Conservation (phyloP, 1,140 invertebrate genomes). For the Batillaria attramentaria region DNA sequence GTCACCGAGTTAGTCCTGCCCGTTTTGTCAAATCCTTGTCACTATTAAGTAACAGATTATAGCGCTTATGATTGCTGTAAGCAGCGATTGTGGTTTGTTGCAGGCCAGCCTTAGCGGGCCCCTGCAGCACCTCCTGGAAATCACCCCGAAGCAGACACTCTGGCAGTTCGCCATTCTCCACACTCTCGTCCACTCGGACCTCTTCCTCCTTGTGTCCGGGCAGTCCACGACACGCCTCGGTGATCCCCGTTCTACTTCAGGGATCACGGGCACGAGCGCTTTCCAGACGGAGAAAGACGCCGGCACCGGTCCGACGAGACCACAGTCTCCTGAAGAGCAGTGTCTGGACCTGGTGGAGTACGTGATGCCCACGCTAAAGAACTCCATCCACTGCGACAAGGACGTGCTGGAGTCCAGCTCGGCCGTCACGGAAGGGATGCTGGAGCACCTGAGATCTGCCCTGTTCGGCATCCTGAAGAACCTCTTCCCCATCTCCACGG, state of each 20-base stretch:
- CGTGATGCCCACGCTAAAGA: conserved; percentile 40
- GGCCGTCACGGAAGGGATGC: conserved; percentile 17
- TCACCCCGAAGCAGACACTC: conserved; percentile 39
- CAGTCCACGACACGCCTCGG: background rate
- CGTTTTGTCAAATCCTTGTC: no score
- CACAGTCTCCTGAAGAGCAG: conserved; percentile 35
- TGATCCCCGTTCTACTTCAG: background rate
- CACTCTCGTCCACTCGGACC: conserved; percentile 45
- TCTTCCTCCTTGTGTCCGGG: conserved; percentile 34
- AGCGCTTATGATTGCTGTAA: no score
- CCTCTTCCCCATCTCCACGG: conserved; percentile 29
- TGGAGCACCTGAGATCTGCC: conserved; percentile 28
- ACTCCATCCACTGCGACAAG: conserved; percentile 34
- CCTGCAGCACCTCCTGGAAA: conserved; percentile 41
- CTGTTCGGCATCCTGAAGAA: conserved; percentile 31
- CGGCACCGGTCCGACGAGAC: background rate
- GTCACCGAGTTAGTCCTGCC: no score
- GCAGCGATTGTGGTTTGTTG: no score
- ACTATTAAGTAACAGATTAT: no score
- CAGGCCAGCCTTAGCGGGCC: conserved; percentile 28
- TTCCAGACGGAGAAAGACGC: background rate
- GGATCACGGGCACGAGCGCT: background rate
- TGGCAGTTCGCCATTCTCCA: conserved; percentile 46
- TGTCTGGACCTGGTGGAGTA: conserved; percentile 38
- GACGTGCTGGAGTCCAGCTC: conserved; percentile 1